A percentile compares a stretch with the other conserved stretches of the same genome.
Evolutionary conservation across 2,888 invertebrate genomes (phyloP).

Genomic region (Brachypalpus laphriformis): DNA sequence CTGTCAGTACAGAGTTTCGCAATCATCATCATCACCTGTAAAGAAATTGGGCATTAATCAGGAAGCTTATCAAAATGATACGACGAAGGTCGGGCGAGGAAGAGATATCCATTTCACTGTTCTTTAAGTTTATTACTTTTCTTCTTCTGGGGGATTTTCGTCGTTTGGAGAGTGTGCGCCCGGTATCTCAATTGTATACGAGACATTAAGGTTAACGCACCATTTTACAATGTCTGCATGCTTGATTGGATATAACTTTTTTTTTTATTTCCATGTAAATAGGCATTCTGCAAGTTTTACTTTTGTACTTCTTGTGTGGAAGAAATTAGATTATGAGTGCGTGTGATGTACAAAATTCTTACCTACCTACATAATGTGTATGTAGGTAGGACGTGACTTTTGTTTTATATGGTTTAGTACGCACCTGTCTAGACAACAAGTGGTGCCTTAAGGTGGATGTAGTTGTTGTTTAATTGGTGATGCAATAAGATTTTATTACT

Average conservation of each 20-base stretch:
- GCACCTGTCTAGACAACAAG: conserved; percentile 50
- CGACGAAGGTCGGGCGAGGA: conserved; percentile 33
- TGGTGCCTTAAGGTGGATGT: conserved; percentile 4
- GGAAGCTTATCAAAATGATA: conserved; percentile 38
- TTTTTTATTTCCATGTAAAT: conserved; percentile 1
- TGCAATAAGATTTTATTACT: conserved; percentile 41
- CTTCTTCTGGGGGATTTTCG: neutral
- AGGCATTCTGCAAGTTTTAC: neutral
- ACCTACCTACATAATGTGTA: neutral
- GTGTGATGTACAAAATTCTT: neutral
- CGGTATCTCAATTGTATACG: conserved; percentile 16
- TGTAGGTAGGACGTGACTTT: conserved; percentile 29
- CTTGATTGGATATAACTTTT: conserved; percentile 48
- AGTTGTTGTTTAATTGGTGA: conserved; percentile 17
- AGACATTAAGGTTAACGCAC: conserved; percentile 48
- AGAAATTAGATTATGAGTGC: conserved; percentile 23
- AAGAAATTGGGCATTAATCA: conserved; percentile 28
- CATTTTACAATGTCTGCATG: conserved; percentile 67
- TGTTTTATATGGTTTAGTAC: neutral
- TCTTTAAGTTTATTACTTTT: conserved; percentile 19
- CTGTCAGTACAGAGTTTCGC: neutral
- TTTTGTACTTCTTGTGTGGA: neutral
- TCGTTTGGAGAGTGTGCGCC: neutral
- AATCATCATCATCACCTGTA: conserved; percentile 43
- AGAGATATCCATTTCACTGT: conserved; percentile 14